Conservation (phyloP, 1,140 invertebrate species). For the Cydia pomonella region DNA sequence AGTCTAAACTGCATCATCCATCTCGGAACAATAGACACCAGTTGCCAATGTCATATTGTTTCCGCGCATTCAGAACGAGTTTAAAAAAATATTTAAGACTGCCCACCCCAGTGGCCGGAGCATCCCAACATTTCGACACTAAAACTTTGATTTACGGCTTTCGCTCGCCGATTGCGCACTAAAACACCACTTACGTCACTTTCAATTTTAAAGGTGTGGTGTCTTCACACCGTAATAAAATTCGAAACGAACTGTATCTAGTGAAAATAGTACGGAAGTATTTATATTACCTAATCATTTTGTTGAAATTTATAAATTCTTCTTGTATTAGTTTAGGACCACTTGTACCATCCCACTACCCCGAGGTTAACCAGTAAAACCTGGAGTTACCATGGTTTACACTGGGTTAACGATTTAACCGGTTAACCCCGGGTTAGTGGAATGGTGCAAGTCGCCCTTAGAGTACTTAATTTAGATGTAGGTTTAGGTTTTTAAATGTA, state of each 20-base stretch:
- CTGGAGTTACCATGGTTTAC: too few species aligned
- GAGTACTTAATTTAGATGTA: too few species aligned
- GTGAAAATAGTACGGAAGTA: constrained; percentile 35
- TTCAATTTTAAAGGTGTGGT: constrained; percentile 75
- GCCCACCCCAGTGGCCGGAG: constrained; percentile 76
- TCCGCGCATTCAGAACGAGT: constrained; percentile 52
- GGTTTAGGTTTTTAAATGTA: too few species aligned
- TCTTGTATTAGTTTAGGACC: too few species aligned
- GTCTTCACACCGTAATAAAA: constrained; percentile 56
- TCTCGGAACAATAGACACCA: constrained; percentile 66
- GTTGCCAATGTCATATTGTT: constrained; percentile 73
- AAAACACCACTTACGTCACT: constrained; percentile 79
- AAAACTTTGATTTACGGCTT: constrained; percentile 79
- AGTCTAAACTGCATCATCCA: constrained; percentile 47
- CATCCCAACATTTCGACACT: constrained; percentile 79
- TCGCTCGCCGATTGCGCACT: constrained; percentile 76
- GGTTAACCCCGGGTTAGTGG: too few species aligned
- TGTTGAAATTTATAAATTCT: too few species aligned
- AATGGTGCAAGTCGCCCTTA: too few species aligned
- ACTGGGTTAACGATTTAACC: too few species aligned
- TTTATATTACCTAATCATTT: constrained; percentile 16
- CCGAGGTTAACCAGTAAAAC: too few species aligned
- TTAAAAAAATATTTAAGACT: constrained; percentile 59
- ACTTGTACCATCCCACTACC: too few species aligned
- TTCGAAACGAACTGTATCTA: constrained; percentile 51